phyloP scores from a whole-genome alignment of 2,888 invertebrate genomes.

The Chalcis sispes region DNA sequence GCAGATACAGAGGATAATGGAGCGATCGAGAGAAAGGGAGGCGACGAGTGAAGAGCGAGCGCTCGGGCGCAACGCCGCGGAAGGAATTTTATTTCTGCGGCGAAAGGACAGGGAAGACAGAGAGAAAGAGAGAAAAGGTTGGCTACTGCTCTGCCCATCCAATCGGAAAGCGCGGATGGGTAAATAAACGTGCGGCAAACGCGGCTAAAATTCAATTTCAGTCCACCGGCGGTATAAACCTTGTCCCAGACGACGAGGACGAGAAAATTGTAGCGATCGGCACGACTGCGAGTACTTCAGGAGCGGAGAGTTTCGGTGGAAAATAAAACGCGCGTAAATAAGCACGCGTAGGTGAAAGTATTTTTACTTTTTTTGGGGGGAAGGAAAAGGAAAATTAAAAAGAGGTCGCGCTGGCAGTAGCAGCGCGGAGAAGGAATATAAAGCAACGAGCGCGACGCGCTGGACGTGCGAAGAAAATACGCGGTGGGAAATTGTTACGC shows the following conservation, averaged over 20 bases:
- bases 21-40: slow-evolving; percentile 27
- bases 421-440: slow-evolving; percentile 27
- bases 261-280: slow-evolving; percentile 68
- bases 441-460: not conserved
- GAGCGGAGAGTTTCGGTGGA: not conserved
- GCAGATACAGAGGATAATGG: slow-evolving; percentile 32
- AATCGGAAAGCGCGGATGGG: slow-evolving; percentile 57
- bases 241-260: slow-evolving; percentile 61
- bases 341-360: not conserved
- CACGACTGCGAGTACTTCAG: not conserved
- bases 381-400: slow-evolving; percentile 35
- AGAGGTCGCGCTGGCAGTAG: slow-evolving; percentile 2
- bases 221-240: no score
- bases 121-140: slow-evolving; percentile 40
- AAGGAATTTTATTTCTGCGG: slow-evolving; percentile 67
- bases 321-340: slow-evolving; percentile 34
- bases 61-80: slow-evolving; percentile 30
- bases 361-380: no score
- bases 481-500: no score
- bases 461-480: no score
- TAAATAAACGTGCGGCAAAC: slow-evolving; percentile 63
- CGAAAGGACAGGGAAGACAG: slow-evolving; percentile 30
- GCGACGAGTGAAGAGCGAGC: slow-evolving; percentile 4
- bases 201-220: slow-evolving; percentile 68
- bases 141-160: slow-evolving; percentile 57